Base-by-base conservation (phyloP, 2,113 vertebrate species). In the Phainopepla nitens region DNA sequence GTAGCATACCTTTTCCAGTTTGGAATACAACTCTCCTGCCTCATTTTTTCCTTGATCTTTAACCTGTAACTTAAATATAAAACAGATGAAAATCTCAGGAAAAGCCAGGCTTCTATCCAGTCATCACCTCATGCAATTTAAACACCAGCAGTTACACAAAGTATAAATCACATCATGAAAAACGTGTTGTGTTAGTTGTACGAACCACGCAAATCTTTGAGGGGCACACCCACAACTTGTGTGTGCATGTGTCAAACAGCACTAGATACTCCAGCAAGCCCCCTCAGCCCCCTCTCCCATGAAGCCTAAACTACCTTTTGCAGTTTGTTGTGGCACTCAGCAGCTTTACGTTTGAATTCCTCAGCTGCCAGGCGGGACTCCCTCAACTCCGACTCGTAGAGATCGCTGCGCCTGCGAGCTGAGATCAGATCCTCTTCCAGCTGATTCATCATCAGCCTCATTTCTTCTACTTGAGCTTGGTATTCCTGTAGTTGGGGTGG, bases 381-480 rank as follows among this genome's bases (percentile, higher is more conserved):
- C 70, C 99, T 98, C 95, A 99, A 97, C 97, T 99, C 99, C 0
- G 99, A 98, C 82, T 99, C 99, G 3, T 99, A 99, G 77, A 99
- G 98, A 97, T 99, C 99, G 16, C 99, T 99, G 56, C 99, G 99
- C 87, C 99, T 98, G 84, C 99, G 99, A 51, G 99, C 99, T 2
- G 99, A 99, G 24, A 99, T 99, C 56, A 99, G 99, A 95, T 99
- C 99, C 95, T 99, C 99, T 94, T 99, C 99, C 97, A 99, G 95
- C 35, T 99, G 99, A 84, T 99, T 98, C 97, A 99, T 99, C 97
- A 99, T 99, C 80, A 99, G 97, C 70, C 98, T 98, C 99, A 99
- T 99, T 91, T 99, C 99, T 93, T 99, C 99, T 81, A 99, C 97
- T 96, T 99, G 99, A 87, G 99, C 99, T 89, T 99, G 99, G 95